These are phyloP conservation scores for Platysternon megacephalum DNA, from an alignment of 2,113 vertebrate genomes.

Conservation along the genomic window DNA sequence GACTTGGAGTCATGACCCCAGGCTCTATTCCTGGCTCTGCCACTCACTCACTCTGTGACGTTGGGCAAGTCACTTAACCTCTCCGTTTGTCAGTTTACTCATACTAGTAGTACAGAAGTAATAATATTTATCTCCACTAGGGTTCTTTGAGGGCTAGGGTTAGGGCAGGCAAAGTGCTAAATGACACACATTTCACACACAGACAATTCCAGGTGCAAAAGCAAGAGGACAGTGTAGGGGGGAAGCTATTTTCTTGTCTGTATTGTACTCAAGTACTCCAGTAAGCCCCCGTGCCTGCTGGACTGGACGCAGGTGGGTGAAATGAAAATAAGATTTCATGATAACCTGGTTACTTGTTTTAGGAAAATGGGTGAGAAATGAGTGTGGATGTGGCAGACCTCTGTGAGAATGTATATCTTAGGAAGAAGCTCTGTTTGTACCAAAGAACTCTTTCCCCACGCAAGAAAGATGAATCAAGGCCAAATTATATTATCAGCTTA, in stretches of 20 bases:
- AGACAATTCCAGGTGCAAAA: background rate
- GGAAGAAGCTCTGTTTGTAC: background rate
- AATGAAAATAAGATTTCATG: background rate
- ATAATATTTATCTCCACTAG: background rate
- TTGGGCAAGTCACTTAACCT: background rate
- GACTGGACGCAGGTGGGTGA: background rate
- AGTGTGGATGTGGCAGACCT: background rate
- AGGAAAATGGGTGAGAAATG: background rate
- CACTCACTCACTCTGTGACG: background rate
- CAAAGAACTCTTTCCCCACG: background rate
- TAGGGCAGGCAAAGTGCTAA: background rate
- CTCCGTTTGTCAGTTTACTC: background rate
- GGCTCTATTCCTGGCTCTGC: background rate
- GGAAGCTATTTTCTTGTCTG: background rate
- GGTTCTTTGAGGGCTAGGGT: background rate
- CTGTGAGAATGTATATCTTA: background rate
- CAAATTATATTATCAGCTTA: background rate
- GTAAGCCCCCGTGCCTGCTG: background rate
- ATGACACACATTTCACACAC: background rate
- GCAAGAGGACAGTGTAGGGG: background rate
- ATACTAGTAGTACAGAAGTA: accelerated
- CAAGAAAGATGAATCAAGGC: background rate
- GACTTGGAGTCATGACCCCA: background rate
- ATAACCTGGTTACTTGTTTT: background rate
- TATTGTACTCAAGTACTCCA: background rate